These are phyloP conservation scores for Acinonyx jubatus DNA, from an alignment of 2,113 vertebrate species.

Conservation along the genomic window DNA sequence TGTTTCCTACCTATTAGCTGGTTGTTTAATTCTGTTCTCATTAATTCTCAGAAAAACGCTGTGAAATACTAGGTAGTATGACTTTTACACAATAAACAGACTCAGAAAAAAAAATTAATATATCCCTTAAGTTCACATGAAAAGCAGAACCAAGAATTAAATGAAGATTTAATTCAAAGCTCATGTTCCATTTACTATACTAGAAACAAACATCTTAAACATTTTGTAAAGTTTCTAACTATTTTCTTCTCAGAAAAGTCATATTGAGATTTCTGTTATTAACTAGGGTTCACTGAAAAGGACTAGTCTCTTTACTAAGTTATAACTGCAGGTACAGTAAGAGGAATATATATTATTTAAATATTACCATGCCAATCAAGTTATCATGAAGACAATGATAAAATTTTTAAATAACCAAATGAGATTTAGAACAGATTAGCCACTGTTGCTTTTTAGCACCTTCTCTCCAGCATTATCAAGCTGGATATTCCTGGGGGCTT, in stretches of 20 bases:
- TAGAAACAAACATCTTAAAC: neutral
- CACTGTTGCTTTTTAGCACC: neutral
- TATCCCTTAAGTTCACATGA: neutral
- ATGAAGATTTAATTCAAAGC: neutral
- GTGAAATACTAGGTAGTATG: neutral
- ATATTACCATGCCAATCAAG: slow-evolving; percentile 40
- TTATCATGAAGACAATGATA: neutral
- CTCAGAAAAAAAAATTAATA: slow-evolving; percentile 22
- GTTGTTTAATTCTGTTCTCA: neutral
- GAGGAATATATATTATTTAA: neutral
- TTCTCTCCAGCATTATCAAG: neutral
- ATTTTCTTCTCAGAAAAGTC: slow-evolving; percentile 30
- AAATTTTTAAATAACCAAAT: neutral
- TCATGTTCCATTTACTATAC: neutral
- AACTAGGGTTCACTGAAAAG: slow-evolving; percentile 4
- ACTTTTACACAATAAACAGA: neutral
- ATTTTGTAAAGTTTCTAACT: slow-evolving; percentile 9
- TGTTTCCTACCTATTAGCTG: neutral
- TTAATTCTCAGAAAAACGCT: neutral
- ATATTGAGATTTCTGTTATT: slow-evolving; percentile 22
- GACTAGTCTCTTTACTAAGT: slow-evolving; percentile 7
- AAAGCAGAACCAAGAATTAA: slow-evolving; percentile 29
- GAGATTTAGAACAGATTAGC: neutral
- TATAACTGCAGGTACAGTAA: slow-evolving; percentile 6
- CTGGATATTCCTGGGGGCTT: slow-evolving; percentile 37